Percentiles rank a stretch among this genome's conserved stretches.
Conservation (phyloP, 2,888 invertebrate species). For the Leptopilina syphax region DNA sequence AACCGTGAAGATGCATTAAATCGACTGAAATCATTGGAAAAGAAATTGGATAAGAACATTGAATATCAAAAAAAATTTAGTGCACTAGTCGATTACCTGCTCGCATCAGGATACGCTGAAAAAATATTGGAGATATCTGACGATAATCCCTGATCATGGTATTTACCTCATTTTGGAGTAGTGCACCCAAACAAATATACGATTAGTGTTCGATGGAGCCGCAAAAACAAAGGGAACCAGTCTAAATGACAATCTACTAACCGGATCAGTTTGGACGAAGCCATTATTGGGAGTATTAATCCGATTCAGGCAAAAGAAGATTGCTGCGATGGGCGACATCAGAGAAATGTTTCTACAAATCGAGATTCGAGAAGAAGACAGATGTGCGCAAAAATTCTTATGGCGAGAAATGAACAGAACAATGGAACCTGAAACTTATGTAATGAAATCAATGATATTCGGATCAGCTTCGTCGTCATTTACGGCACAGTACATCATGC, state of each 20-base stretch:
- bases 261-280: slow-evolving; percentile 8
- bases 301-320: slow-evolving; percentile 66
- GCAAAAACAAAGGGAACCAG: background rate
- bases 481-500: slow-evolving; percentile 57
- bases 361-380: slow-evolving; percentile 58
- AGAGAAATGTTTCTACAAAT: slow-evolving; percentile 66
- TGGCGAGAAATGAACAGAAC: slow-evolving; percentile 46
- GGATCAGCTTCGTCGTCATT: slow-evolving; percentile 53
- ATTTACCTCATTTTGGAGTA: slow-evolving; percentile 23
- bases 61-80: background rate
- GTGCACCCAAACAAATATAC: slow-evolving; percentile 5
- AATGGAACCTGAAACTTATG: slow-evolving; percentile 47
- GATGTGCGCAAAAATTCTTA: slow-evolving; percentile 56
- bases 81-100: slow-evolving; percentile 34
- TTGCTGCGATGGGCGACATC: slow-evolving; percentile 67
- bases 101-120: slow-evolving; percentile 39
- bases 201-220: slow-evolving; percentile 30
- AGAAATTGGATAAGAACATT: background rate
- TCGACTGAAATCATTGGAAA: slow-evolving; percentile 38
- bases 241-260: slow-evolving; percentile 16
- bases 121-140: background rate
- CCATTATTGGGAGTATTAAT: slow-evolving; percentile 62
- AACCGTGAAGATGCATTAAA: slow-evolving; percentile 18
- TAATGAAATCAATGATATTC: slow-evolving; percentile 60
- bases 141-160: background rate